These are phyloP conservation scores for Penaeus chinensis DNA, from an alignment of 1,140 invertebrate species.

Conservation along the genomic window DNA sequence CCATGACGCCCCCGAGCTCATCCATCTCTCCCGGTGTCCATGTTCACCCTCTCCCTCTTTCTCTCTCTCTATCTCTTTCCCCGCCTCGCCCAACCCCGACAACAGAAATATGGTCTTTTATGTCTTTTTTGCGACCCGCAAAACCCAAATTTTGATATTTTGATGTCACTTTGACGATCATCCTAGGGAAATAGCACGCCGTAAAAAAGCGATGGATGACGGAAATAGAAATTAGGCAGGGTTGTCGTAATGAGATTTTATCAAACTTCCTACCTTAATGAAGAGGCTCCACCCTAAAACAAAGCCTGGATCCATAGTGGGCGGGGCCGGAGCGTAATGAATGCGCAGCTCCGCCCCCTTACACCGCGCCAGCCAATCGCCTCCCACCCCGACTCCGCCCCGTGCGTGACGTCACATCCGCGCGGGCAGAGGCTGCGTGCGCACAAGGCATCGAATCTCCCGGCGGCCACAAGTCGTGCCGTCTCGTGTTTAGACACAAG, in stretches of 20 bases:
- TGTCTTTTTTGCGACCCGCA: constrained; percentile 5
- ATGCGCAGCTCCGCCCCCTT: constrained; percentile 20
- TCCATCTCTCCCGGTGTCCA: constrained; percentile 3
- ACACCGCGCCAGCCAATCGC: background rate
- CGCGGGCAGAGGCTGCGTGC: constrained; percentile 35
- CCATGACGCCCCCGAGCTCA: constrained; percentile 25
- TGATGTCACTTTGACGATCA: constrained; percentile 53
- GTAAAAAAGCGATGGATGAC: constrained; percentile 45
- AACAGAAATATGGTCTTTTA: constrained; percentile 4
- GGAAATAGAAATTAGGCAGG: constrained; percentile 59
- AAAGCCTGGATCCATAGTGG: constrained; percentile 37
- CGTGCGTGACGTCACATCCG: background rate
- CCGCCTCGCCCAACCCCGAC: background rate
- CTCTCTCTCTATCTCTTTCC: constrained; percentile 12
- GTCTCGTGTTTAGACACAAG: constrained; percentile 38
- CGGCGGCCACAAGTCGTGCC: constrained; percentile 45
- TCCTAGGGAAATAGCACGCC: constrained; percentile 26
- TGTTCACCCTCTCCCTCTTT: background rate
- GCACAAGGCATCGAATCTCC: constrained; percentile 27
- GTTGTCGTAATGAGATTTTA: constrained; percentile 50
- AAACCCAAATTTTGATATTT: constrained; percentile 50
- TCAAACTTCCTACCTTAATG: constrained; percentile 59
- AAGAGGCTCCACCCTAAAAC: constrained; percentile 56
- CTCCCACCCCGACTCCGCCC: constrained; percentile 4
- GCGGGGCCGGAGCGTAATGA: constrained; percentile 35